Evolutionary conservation across 2,113 vertebrate genomes (phyloP).

Genomic region (Colius striatus): DNA sequence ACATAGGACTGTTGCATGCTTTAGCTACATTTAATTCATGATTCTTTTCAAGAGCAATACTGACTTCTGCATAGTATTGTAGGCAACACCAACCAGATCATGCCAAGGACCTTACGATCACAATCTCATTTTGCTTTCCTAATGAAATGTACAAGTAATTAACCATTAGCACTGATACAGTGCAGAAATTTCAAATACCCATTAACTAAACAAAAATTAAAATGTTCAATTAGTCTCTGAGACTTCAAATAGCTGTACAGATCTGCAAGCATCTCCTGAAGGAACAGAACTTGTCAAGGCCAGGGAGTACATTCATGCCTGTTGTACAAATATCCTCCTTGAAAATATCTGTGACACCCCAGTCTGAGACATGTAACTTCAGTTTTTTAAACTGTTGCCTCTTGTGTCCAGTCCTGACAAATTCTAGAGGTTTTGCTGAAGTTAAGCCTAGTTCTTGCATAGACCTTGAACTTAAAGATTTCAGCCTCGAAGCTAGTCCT

Average conservation of each 20-base stretch:
- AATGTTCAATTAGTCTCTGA: background rate
- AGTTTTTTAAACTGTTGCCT: background rate
- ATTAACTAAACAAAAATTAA: constrained; percentile 23
- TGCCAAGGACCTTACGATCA: background rate
- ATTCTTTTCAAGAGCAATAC: background rate
- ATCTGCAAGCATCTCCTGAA: background rate
- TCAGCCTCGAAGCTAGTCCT: background rate
- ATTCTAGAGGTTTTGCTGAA: background rate
- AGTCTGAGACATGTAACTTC: background rate
- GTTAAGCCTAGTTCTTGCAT: background rate
- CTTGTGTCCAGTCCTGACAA: background rate
- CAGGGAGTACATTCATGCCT: background rate
- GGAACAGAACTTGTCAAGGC: background rate
- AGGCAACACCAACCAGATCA: background rate
- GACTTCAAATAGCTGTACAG: background rate
- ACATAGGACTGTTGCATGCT: background rate
- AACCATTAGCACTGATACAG: background rate
- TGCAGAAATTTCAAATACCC: constrained; percentile 17
- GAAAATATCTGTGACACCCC: accelerated
- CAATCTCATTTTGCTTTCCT: background rate
- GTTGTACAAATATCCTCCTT: background rate
- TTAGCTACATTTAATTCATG: background rate
- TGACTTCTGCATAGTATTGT: background rate
- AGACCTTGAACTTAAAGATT: background rate
- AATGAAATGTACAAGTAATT: constrained; percentile 28